These are phyloP conservation scores for Coptodon rendalli DNA, from an alignment of 2,113 vertebrate species.

Conservation along the genomic window DNA sequence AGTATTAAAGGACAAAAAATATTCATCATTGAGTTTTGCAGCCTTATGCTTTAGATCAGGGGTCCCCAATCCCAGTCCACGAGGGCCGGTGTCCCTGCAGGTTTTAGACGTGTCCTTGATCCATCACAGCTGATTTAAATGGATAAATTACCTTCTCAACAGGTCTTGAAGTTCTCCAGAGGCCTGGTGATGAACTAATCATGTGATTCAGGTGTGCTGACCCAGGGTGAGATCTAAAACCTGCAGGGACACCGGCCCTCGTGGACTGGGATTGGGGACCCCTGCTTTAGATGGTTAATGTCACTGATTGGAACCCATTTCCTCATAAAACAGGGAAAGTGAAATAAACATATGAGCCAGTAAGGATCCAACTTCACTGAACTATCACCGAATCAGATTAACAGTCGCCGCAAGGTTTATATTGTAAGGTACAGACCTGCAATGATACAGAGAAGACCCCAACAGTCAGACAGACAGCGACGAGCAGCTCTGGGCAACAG, in stretches of 20 bases:
- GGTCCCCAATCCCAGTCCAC: no score
- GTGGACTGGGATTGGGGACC: no score
- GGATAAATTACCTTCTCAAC: no score
- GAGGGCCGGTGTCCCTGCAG: no score
- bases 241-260: no score
- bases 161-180: no score
- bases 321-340: neutral
- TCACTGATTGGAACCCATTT: neutral
- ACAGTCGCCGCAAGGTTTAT: neutral
- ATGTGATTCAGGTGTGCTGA: no score
- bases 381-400: neutral
- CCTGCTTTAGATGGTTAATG: neutral
- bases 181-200: no score
- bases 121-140: no score
- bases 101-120: no score
- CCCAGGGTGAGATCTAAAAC: no score
- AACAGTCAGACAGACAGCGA: neutral
- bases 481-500: neutral
- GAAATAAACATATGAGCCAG: neutral
- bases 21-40: neutral
- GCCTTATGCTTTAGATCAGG: neutral
- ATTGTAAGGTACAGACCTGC: neutral
- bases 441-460: fast-evolving
- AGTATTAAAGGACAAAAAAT: neutral
- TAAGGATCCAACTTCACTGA: neutral